Evolutionary conservation across 2,888 invertebrate species (phyloP), one percentile per base, ranked within the genome.

Genomic region (Clistopyga incitator): DNA sequence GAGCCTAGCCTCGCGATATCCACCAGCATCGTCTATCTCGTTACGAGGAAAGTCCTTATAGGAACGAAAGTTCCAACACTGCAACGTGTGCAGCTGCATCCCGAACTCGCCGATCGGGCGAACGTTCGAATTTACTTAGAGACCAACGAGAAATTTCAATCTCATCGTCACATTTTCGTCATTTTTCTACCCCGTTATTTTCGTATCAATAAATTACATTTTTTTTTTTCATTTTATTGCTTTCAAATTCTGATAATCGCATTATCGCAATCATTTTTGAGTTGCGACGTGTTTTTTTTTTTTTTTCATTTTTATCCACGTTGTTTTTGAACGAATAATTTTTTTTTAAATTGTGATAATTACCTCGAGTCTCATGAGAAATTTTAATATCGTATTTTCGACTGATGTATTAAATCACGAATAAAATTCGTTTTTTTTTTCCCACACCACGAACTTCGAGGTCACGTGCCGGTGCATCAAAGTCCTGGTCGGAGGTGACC

Each of bases 11-110:
- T 67, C 42, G 20, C 34, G 59, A 67, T 64, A 72, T 54, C 54
- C 29, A 25, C 18, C 47, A 64, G 50, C 59, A 56, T 76, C 67
- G 67, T 72, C 59, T 76, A 76, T 83, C 83, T 81, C 78, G 74
- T 84, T 84, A 81, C 78, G 78, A 79, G 56, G 56, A 75, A 81
- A 78, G 68, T 64, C 84, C 81, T 81, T 84, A 81, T 78, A 78
- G 50, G 81, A 65, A 29, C 18, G 70, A 68, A 68, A 71, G 64
- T 29, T 50, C 13, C 18, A 45, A 11, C 61, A 20, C 50, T 72
- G 54, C 72, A 56, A 38, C 34, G 47, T 29, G 59, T 25, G 67
- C 84, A 84, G 64, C 74, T 78, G 80, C 78, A 68, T 68, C 45
- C 18, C 61, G 45, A 18, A 47, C 38, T 3, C 34, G 18, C 64